Percentiles rank a stretch among this genome's conserved stretches.
Conservation (phyloP, 2,113 vertebrate species). For the Rissa tridactyla region DNA sequence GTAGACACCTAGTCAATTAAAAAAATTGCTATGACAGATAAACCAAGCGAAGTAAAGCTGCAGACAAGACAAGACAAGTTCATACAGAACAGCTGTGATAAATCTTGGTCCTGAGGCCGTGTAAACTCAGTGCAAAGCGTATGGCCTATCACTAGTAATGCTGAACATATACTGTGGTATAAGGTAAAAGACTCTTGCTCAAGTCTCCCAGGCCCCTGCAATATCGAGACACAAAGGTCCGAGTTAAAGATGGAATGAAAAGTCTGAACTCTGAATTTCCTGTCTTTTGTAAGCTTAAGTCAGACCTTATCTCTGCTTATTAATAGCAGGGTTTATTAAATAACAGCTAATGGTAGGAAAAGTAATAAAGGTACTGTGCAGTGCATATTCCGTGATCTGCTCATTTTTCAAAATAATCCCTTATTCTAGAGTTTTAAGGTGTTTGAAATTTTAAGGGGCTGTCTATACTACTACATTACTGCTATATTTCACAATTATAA, state of each 20-base stretch:
- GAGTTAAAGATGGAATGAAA: background rate
- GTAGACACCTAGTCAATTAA: background rate
- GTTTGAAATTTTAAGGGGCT: background rate
- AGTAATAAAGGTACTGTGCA: background rate
- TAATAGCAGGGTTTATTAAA: background rate
- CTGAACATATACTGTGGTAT: background rate
- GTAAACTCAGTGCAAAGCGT: background rate
- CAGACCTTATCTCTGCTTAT: background rate
- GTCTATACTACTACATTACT: background rate
- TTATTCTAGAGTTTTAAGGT: background rate
- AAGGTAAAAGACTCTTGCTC: background rate
- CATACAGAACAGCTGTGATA: background rate
- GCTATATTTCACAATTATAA: background rate
- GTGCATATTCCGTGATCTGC: background rate
- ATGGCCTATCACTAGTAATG: background rate
- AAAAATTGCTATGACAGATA: background rate
- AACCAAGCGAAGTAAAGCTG: background rate
- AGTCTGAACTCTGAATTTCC: background rate
- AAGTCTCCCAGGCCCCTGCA: background rate
- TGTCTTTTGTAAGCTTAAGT: conserved; percentile 6
- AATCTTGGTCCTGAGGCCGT: background rate
- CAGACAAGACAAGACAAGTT: background rate
- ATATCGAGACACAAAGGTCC: background rate
- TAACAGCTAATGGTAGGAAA: background rate
- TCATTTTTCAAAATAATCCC: background rate